These are phyloP conservation scores for Pholis gunnellus DNA, from an alignment of 2,113 vertebrate genomes.

Conservation along the genomic window DNA sequence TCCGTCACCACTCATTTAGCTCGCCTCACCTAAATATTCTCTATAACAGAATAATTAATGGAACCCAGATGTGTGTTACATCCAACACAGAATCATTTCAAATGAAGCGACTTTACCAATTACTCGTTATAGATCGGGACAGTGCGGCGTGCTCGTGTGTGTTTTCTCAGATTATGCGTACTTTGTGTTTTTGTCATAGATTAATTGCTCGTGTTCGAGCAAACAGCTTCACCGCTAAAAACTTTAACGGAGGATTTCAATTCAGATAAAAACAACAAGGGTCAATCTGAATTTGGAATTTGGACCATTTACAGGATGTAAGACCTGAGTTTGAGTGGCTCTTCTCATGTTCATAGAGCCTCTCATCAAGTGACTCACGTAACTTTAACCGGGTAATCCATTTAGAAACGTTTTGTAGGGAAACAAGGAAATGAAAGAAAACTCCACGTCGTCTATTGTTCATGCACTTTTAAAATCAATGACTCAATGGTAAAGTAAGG, in stretches of 20 bases:
- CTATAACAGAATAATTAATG: slow-evolving; percentile 71
- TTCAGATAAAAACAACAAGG: not conserved
- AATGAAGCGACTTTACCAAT: slow-evolving; percentile 55
- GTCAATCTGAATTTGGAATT: not conserved
- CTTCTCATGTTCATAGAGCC: slow-evolving; percentile 46
- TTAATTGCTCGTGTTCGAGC: not conserved
- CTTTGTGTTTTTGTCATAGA: not conserved
- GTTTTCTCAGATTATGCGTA: not conserved
- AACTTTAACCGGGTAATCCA: slow-evolving; percentile 33
- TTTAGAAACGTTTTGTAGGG: slow-evolving; percentile 7
- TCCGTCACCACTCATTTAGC: slow-evolving; percentile 77
- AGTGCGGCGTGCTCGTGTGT: slow-evolving; percentile 1
- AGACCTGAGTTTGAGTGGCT: slow-evolving; percentile 18
- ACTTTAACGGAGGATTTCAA: not conserved
- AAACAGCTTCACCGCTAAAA: not conserved
- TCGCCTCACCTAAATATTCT: slow-evolving; percentile 68
- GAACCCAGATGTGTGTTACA: slow-evolving; percentile 66
- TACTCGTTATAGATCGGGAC: slow-evolving; percentile 17
- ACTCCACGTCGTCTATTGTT: slow-evolving; percentile 25
- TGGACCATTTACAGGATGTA: not conserved
- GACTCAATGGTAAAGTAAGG: slow-evolving; percentile 2
- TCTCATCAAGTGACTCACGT: slow-evolving; percentile 26
- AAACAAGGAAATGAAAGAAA: slow-evolving; percentile 22
- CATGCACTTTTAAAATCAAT: slow-evolving; percentile 46
- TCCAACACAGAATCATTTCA: slow-evolving; percentile 61